A percentile compares a stretch with the other conserved stretches of the same genome.
Conservation (phyloP, 2,113 vertebrate species). For the Sebastes fasciatus region DNA sequence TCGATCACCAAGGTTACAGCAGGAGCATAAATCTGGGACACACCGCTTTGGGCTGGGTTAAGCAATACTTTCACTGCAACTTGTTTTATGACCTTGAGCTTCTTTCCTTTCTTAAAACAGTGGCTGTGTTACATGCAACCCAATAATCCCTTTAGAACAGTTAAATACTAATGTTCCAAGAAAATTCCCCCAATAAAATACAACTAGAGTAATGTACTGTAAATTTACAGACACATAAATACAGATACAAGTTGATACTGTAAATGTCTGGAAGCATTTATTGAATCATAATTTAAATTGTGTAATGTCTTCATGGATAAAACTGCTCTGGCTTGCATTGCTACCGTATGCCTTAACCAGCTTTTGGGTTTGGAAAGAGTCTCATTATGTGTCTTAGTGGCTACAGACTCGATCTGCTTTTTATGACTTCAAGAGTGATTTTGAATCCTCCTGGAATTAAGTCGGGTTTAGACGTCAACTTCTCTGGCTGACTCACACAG, state of each 20-base stretch:
- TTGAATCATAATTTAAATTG: conserved; percentile 2
- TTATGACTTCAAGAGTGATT: conserved; percentile 21
- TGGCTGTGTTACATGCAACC: background rate
- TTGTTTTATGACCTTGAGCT: conserved; percentile 34
- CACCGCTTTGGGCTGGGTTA: conserved; percentile 19
- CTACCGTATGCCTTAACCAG: background rate
- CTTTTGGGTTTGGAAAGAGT: conserved; percentile 18
- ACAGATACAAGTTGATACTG: background rate
- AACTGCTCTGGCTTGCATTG: background rate
- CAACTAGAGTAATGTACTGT: background rate
- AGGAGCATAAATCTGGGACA: conserved; percentile 50
- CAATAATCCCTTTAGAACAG: background rate
- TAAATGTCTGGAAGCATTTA: background rate
- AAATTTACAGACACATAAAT: background rate
- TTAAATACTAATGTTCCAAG: background rate
- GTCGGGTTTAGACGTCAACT: conserved; percentile 17
- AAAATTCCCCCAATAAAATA: background rate
- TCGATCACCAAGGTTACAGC: conserved; percentile 62
- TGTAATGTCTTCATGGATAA: background rate
- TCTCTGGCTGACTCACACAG: conserved; percentile 30
- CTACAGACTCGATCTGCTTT: conserved; percentile 8
- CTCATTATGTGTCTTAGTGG: background rate
- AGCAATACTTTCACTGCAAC: conserved; percentile 22
- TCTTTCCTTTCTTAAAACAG: conserved; percentile 16
- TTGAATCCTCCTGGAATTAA: conserved; percentile 19